phyloP scores from a whole-genome alignment of 2,888 invertebrate genomes.

The Andrena chrysosceles region DNA sequence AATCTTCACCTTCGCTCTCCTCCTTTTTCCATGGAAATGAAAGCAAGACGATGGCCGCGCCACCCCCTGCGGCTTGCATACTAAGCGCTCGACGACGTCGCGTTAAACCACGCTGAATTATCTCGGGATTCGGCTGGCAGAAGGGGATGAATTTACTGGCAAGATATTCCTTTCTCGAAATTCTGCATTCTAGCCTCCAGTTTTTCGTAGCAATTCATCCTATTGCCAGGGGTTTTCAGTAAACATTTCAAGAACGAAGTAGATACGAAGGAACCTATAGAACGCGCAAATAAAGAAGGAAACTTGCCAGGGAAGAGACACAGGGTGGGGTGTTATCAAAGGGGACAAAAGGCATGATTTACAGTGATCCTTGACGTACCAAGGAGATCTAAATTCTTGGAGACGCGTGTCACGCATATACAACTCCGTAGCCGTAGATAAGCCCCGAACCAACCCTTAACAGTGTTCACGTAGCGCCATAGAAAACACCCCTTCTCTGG shows the following conservation, averaged over 20 bases:
- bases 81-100: conserved; percentile 74
- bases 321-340: neutral
- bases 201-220: neutral
- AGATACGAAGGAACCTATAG: neutral
- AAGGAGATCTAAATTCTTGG: conserved; percentile 18
- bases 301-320: neutral
- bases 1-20: conserved; percentile 34
- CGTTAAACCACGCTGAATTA: conserved; percentile 77
- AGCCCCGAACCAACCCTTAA: conserved; percentile 27
- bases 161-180: neutral
- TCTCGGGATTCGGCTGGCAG: conserved; percentile 42
- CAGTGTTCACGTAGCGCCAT: conserved; percentile 42
- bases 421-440: conserved; percentile 34
- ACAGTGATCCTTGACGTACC: conserved; percentile 2
- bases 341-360: neutral
- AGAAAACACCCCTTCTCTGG: conserved; percentile 25
- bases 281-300: neutral
- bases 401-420: conserved; percentile 51
- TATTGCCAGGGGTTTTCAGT: neutral
- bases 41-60: conserved; percentile 58
- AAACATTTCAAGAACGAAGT: neutral
- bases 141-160: conserved; percentile 10
- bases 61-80: conserved; percentile 74
- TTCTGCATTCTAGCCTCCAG: neutral
- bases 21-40: conserved; percentile 47